Base-by-base conservation (phyloP, 2,113 vertebrate species). In the Notothenia coriiceps region DNA sequence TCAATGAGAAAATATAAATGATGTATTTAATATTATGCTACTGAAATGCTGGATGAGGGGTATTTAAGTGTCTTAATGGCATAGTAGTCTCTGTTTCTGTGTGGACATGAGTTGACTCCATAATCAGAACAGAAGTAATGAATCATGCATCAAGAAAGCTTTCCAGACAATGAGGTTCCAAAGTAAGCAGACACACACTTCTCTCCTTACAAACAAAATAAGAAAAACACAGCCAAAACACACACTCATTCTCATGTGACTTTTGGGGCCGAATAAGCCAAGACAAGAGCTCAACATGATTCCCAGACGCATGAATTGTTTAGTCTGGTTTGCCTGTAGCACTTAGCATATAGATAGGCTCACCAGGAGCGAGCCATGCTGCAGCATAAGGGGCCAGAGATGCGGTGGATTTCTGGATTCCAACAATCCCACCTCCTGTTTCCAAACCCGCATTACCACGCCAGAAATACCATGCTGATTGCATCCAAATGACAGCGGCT, bases 321-420 rank as follows among this genome's bases (percentile, higher is more conserved):
- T 86, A 64, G 87, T 82, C 82, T 79, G 76, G 52, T 83, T 80
- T 75, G 69, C 80, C 35, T 49, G 74, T 68, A 17, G 77, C 79
- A 86, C 86, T 94, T 93, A 94, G 93, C 92, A 94, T 93, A 93
- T 94, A 94, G 92, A 94, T 93, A 80, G 91, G 70, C 76, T 90
- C 80, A 77, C 78, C 59, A 47, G 72, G 74, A 86, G 79, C 8
- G 35, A 71, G 70, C 29, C 43, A 70, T 11, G 10, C 64, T n/a
- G 76, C 76, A 49, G 84, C 69, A 64, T 25, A 66, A 74, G 77
- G 59, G 64, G 72, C 57, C 35, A 33, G 49, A 52, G 55, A 78
- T 15, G 4, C 20, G 4, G 47, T 66, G 60, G 73, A 54, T 51
- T 52, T 74, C 67, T 86, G 67, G 70, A 78, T 70, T 82, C 60